Evolutionary conservation across 2,888 invertebrate species (phyloP), one percentile per base, ranked within the genome.

Genomic region (Diachrysia chrysitis): DNA sequence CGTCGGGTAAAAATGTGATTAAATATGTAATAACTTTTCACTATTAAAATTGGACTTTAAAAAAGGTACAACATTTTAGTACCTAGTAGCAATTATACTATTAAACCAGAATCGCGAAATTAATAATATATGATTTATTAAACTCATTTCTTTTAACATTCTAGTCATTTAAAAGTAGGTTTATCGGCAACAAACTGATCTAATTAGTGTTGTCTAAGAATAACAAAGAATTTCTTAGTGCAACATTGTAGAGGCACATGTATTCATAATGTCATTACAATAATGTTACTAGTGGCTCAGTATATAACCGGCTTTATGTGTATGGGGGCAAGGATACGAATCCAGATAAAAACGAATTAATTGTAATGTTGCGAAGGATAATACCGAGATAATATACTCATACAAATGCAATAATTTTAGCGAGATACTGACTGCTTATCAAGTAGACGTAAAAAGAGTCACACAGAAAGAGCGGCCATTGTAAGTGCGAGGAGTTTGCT

Each of bases 161-260:
- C n/a, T 42, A n/a, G 7, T n/a, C 42, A 3, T 42, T n/a, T 42
- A 42, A 42, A 42, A n/a, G 42, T 42, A 42, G 42, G 42, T 42
- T 42, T 37, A 37, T 37, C 0, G 37, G 37, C 16, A 37, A 37
- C 37, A 14, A 29, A 16, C 42, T 42, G 42, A 42, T 42, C 42
- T 42, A 42, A 42, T 42, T 42, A 42, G 42, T n/a, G 42, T 42
- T n/a, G 42, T 42, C 42, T 42, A n/a, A 42, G 42, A 42, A 42
- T 42, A 42, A 42, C n/a, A n/a, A n/a, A 16, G 16, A 37, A 42
- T 5, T 32, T 10, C 42, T 42, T 42, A 42, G 42, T n/a, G 42
- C 42, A 42, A 42, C 42, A 42, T 42, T 42, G 42, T 42, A 42
- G 5, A 42, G 42, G n/a, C 42, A n/a, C 42, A 42, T 42, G 42